Conservation (phyloP, 2,113 vertebrate genomes). For the Sylvietta virens region DNA sequence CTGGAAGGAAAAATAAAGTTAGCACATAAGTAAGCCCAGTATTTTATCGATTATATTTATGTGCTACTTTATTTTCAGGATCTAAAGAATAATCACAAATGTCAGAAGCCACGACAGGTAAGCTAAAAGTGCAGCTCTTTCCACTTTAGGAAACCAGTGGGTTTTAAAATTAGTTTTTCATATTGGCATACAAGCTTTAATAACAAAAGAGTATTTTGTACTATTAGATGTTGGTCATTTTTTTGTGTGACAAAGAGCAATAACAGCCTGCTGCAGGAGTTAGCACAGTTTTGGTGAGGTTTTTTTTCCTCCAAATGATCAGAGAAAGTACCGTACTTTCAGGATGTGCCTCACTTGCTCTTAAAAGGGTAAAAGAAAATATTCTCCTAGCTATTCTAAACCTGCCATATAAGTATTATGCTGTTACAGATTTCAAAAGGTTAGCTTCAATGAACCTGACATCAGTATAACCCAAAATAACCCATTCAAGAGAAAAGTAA, state of each 20-base stretch:
- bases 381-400: conserved; percentile 56
- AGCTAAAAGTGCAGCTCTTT: neutral
- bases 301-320: conserved; percentile 57
- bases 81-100: neutral
- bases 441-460: conserved; percentile 87
- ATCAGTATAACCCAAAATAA: conserved; percentile 97
- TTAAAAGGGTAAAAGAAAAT: conserved; percentile 62
- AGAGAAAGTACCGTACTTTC: conserved; percentile 50
- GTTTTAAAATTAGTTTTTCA: neutral
- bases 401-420: conserved; percentile 75
- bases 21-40: neutral
- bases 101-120: neutral
- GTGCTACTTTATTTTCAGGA: neutral
- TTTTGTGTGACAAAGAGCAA: conserved; percentile 18
- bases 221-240: conserved; percentile 16
- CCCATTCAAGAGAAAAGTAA: conserved; percentile 96
- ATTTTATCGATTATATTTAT: neutral
- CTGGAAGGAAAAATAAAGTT: neutral
- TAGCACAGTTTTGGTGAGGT: conserved; percentile 7
- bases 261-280: conserved; percentile 20
- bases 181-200: neutral
- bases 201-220: neutral
- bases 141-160: neutral
- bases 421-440: conserved; percentile 83
- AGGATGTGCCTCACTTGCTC: conserved; percentile 41